phyloP scores from a whole-genome alignment of 1,140 invertebrate genomes.

The Anadara kagoshimensis region DNA sequence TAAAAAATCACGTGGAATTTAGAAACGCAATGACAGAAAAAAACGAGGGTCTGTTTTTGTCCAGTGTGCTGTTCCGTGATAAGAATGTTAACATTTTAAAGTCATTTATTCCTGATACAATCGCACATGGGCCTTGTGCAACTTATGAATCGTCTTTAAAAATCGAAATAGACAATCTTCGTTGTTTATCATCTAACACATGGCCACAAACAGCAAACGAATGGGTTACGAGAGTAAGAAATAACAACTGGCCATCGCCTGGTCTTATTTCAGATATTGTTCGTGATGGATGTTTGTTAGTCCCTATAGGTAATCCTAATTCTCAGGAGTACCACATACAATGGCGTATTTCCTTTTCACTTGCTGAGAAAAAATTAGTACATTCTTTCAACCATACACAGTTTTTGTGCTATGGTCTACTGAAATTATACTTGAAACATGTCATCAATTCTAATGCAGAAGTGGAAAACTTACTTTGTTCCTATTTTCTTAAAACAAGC shows the following conservation, averaged over 20 bases:
- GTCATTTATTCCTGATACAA: not conserved
- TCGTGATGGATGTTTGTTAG: slow-evolving; percentile 24
- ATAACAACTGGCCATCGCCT: slow-evolving; percentile 8
- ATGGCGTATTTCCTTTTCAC: slow-evolving; percentile 37
- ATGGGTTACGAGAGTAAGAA: not conserved
- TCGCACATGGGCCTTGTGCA: slow-evolving; percentile 17
- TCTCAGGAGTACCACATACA: not conserved
- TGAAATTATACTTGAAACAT: slow-evolving; percentile 28
- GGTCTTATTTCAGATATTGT: slow-evolving; percentile 9
- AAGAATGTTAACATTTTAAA: no score
- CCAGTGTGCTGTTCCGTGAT: no score
- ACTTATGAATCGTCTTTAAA: not conserved
- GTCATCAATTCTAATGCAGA: not conserved
- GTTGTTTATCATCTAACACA: slow-evolving; percentile 3
- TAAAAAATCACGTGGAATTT: no score
- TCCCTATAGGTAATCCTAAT: slow-evolving; percentile 14
- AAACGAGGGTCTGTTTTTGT: no score
- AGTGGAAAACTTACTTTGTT: slow-evolving; percentile 14
- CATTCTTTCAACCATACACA: slow-evolving; percentile 28
- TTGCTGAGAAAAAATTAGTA: slow-evolving; percentile 21
- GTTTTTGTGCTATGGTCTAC: slow-evolving; percentile 20
- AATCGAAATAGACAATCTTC: not conserved
- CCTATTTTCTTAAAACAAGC: slow-evolving; percentile 29
- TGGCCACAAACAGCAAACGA: slow-evolving; percentile 17
- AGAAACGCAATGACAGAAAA: no score